Evolutionary conservation across 2,113 vertebrate genomes (phyloP), one percentile per base, ranked within the genome.

Genomic region (Poeciliopsis retropinna): DNA sequence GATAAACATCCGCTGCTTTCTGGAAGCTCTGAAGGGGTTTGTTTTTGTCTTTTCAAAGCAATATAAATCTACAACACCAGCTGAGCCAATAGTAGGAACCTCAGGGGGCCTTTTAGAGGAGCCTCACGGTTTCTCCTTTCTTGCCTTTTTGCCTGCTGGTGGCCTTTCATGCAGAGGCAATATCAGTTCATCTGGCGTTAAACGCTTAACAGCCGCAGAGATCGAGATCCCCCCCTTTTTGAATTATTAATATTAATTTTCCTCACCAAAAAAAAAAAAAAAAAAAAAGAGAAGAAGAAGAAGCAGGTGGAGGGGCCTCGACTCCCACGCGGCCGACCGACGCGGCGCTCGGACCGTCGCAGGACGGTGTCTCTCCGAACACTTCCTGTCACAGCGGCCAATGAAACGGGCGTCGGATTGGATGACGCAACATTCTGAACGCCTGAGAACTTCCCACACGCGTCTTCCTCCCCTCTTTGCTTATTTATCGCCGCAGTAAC

Each of bases 201-300:
- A n/a, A 93, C 82, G 89, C 81, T 70, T 68, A 81, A 78, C 85
- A 85, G 85, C 85, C 61, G 81, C 64, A 28, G 51, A 85, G 85
- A 91, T 88, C 78, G 79, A 85, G 86, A 93, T 91, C 83, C 72
- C 83, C 12, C 10, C 34, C 34, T 37, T 85, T 85, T 74, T 93
- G 86, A 93, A 93, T 93, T 91, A 92, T 93, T 93, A 90, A 92
- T 91, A 88, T 87, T 86, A 78, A 71, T 90, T 78, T 85, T 81
- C 71, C 64, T 25, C 39, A 41, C 39, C 4, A 14, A 41, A 3
- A 37, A 37, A 34, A 9, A 9, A 9, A 12, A 2, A 12, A 37
- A 31, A 31, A 8, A 34, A 8, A 11, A 3, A 12, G 3, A 34
- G 10, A 34, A 34, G 65, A 84, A 75, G 78, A 88, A 84, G 15